A percentile compares a stretch with the other conserved stretches of the same genome.
Conservation (phyloP, 1,140 invertebrate genomes). For the Heterodera schachtii region DNA sequence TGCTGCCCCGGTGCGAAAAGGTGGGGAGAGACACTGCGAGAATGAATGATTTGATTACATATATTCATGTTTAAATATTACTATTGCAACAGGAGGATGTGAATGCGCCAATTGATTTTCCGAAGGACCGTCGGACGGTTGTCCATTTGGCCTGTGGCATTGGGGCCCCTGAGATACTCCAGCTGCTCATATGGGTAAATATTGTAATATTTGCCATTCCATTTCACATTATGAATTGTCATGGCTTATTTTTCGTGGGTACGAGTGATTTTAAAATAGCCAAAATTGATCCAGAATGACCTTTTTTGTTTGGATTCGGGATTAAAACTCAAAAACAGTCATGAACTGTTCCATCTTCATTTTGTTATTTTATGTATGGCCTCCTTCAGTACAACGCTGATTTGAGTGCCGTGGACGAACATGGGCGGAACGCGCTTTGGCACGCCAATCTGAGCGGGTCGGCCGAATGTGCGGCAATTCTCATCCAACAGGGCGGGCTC, state of each 20-base stretch:
- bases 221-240: no score
- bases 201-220: slow-evolving; percentile 21
- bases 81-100: slow-evolving; percentile 18
- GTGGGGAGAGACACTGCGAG: slow-evolving; percentile 11
- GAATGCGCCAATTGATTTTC: slow-evolving; percentile 19
- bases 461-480: slow-evolving; percentile 27
- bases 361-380: slow-evolving; percentile 9
- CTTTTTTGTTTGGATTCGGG: no score
- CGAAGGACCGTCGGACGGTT: slow-evolving; percentile 27
- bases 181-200: slow-evolving; percentile 39
- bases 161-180: slow-evolving; percentile 37
- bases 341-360: no score
- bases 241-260: no score
- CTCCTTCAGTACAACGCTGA: slow-evolving; percentile 31
- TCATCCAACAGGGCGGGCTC: slow-evolving; percentile 4
- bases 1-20: slow-evolving; percentile 45
- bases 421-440: slow-evolving; percentile 33
- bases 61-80: background rate
- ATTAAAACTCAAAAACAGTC: no score
- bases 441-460: slow-evolving; percentile 37
- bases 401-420: slow-evolving; percentile 34
- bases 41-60: slow-evolving; percentile 1
- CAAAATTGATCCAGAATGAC: no score
- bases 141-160: slow-evolving; percentile 45
- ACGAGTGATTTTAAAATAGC: no score